Conservation (phyloP, 2,113 vertebrate genomes). For the Synodontis membranacea region DNA sequence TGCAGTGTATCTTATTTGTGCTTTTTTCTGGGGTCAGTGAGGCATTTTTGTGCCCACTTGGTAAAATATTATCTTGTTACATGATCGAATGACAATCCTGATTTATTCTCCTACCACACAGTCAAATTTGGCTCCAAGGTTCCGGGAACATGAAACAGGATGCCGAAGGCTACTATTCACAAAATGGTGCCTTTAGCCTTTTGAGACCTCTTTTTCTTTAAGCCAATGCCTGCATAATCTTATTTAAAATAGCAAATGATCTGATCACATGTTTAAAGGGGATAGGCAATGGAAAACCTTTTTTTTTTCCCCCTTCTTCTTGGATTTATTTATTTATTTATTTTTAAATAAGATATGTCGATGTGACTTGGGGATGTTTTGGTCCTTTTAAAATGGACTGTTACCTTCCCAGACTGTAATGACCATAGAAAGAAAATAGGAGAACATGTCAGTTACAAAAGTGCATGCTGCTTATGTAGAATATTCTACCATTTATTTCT, state of each 20-base stretch:
- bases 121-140: neutral
- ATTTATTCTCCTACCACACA: conserved; percentile 11
- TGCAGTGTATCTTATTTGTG: neutral
- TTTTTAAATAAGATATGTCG: no score
- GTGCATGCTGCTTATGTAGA: no score
- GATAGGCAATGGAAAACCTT: no score
- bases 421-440: no score
- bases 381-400: no score
- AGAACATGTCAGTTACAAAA: no score
- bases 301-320: no score
- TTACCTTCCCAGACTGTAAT: no score
- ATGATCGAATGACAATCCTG: conserved; percentile 20
- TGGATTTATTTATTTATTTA: no score
- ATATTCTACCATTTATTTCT: no score
- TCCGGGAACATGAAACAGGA: conserved; percentile 8
- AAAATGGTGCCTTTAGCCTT: neutral
- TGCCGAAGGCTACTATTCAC: neutral
- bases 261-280: neutral
- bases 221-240: neutral
- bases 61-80: conserved; percentile 15
- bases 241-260: neutral
- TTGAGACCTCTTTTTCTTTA: neutral
- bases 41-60: neutral
- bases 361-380: no score
- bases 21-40: conserved; percentile 18